Base-by-base conservation (phyloP, 2,113 vertebrate genomes). In the Heterochromis multidens region DNA sequence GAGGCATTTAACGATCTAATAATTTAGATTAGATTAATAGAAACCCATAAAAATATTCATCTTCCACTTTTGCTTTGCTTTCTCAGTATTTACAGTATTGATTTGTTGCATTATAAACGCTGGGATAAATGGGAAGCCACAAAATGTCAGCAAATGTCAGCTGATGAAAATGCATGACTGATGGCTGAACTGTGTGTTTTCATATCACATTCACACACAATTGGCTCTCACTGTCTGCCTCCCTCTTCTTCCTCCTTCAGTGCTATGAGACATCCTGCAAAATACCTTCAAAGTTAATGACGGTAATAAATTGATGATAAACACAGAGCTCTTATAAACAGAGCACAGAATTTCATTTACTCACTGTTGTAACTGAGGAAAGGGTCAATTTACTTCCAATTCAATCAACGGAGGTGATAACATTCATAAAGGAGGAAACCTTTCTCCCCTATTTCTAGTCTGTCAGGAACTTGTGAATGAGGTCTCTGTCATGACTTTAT, bases 111-210 rank as follows among this genome's bases (percentile, higher is more conserved):
- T 79, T 65, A 83, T 70, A 60, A 79, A 60, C 9, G 7, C 80
- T 40, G 21, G 60, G 77, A 81, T 88, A 80, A 90, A 86, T 54
- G 35, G 63, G 82, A 79, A 84, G 84, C 60, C 62, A 49, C 82
- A 82, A 90, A 91, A 92, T 91, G 90, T 88, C 90, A 93, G 80
- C 40, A 93, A 93, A 93, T 93, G 92, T 91, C 91, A 91, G 74
- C 86, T 89, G 84, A 90, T 92, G 83, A 91, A 94, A 94, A 93
- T 90, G 86, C 86, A 89, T 86, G 87, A 93, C 54, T 91, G 91
- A 93, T 89, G 86, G 40, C 58, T n/a, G 25, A 86, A 65, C 79
- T 61, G 65, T 62, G 58, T 82, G 85, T 90, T 86, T 89, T 83
- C 82, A 84, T 80, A 88, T 91, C 83, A 80, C 63, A 78, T 83